Evolutionary conservation across 2,113 vertebrate genomes (phyloP), one percentile per base, ranked within the genome.

Genomic region (Ptychochromis oligacanthus): DNA sequence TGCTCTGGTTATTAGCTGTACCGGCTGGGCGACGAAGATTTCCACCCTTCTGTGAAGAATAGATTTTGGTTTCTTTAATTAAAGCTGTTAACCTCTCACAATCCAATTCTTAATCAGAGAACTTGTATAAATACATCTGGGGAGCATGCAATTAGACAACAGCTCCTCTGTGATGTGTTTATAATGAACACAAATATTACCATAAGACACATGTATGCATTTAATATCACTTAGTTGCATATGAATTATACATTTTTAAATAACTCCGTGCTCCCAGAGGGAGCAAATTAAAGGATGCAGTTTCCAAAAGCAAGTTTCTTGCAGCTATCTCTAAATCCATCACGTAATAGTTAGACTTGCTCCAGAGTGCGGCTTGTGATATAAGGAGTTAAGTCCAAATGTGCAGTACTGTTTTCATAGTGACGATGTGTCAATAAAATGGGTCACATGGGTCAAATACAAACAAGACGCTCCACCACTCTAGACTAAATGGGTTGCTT

Each of bases 171-270:
- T 81, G 85, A 57, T 18, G 55, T 75, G 59, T 58, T 74, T 79
- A 59, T 52, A 24, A 79, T 31, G 28, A 89, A 81, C 79, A 77
- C 55, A 75, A 83, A 77, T 81, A 85, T 60, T 74, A 81, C 80
- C 54, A 79, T 55, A 57, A 31, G 26, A 82, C 70, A 85, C 22
- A 43, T 84, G 87, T 89, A 58, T 84, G 43, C 62, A 82, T 82
- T 85, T 85, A 84, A 52, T 77, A 79, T 64, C 78, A 85, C 81
- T 87, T 83, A 85, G 81, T 56, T 52, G 64, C 17, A 9, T 43
- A 80, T 90, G 36, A 89, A 91, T 91, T 81, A 90, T 77, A 79
- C 61, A 89, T 75, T 86, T 90, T 78, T 76, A 75, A 82, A 82
- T 65, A 89, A 56, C 3, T 20, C 31, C 76, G 54, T 31, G 18